Conservation (phyloP, 2,888 invertebrate genomes). For the Odontocolon sp. region DNA sequence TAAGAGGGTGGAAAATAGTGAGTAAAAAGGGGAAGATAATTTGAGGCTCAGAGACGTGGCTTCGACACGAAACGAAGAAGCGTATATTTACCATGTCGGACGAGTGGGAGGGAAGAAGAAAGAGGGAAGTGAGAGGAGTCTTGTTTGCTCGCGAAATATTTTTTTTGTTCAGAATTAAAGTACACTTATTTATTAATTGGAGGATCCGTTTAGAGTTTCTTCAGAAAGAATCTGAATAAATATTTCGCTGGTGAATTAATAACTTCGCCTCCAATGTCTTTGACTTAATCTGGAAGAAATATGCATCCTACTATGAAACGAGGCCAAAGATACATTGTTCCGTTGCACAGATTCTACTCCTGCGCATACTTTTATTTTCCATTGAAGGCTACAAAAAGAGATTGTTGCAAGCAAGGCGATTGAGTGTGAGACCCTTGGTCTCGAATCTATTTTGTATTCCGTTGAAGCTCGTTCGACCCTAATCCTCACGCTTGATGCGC, state of each 20-base stretch:
- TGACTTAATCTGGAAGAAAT: neutral
- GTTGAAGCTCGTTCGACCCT: constrained; percentile 57
- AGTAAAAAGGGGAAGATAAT: constrained; percentile 45
- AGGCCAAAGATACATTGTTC: neutral
- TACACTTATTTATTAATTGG: constrained; percentile 32
- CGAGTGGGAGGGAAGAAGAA: no score
- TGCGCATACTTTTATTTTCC: constrained; percentile 14
- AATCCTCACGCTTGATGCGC: constrained; percentile 73
- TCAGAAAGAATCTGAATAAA: neutral
- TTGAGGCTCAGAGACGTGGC: constrained; percentile 47
- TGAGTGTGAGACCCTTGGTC: constrained; percentile 36
- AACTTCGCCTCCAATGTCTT: neutral
- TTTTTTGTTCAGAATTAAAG: neutral
- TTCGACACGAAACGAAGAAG: constrained; percentile 37
- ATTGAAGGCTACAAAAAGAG: constrained; percentile 12
- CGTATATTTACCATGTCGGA: no score
- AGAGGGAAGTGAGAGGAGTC: neutral
- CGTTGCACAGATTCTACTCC: neutral
- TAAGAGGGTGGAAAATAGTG: constrained; percentile 22
- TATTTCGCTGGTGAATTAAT: neutral
- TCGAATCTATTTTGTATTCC: constrained; percentile 8
- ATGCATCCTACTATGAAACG: neutral
- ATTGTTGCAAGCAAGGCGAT: constrained; percentile 60
- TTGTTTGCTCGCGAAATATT: neutral
- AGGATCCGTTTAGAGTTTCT: neutral